Evolutionary conservation across 2,113 vertebrate genomes (phyloP), one percentile per base, ranked within the genome.

Genomic region (Alligator mississippiensis): DNA sequence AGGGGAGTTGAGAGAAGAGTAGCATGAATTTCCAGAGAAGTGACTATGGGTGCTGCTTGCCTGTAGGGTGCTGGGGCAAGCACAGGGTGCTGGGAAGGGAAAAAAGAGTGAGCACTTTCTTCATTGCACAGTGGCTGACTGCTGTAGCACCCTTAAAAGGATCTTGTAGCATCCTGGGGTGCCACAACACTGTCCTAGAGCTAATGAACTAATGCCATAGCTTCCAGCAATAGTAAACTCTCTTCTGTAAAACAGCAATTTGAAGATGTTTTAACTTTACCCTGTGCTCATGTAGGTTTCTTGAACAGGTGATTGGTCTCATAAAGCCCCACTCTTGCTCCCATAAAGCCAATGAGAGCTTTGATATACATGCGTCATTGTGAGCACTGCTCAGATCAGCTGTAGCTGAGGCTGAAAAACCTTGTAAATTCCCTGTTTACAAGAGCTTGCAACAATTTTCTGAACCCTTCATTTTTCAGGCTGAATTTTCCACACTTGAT

Each of bases 391-490:
- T 93, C 54, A 66, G 92, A 87, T 80, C 85, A 89, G n/a, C 76
- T 30, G 30, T 58, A 54, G 78, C 22, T 28, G 38, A 86, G 89
- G 88, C 78, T 38, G 62, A 61, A 94, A 77, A 84, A 76, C 76
- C 59, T 61, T n/a, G 76, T 61, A 91, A 96, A 93, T 94, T 85
- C 72, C 28, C 5, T 75, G 68, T 91, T 93, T 87, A 92, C 91
- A 57, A 21, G 83, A 82, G 58, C 76, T 79, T 92, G 6, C 18
- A 82, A 86, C 87, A n/a, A 84, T 47, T 90, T 86, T 60, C 85
- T 21, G 5, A 82, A 83, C 76, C 61, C 92, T 96, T 96, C 85
- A 88, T 91, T 85, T 90, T 88, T 90, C 79, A 84, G 84, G 54
- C 80, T 82, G 88, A 55, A 92, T 92, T 95, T 94, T 89, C 81